Conservation (phyloP, 2,797 vertebrate genomes). For the Masticophis lateralis region DNA sequence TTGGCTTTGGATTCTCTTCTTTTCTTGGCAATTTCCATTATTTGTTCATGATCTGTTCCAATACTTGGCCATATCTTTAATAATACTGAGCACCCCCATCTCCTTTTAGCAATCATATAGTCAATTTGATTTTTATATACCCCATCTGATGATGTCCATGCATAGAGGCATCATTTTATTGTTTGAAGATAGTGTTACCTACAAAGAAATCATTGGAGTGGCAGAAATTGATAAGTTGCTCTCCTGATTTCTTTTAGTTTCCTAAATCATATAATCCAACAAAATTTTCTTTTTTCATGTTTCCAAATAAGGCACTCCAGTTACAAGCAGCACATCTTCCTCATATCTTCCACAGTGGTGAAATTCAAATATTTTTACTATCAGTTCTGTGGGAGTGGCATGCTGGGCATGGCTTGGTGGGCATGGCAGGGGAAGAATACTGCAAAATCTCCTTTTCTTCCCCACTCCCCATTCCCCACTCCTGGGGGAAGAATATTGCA, state of each 20-base stretch:
- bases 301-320: neutral
- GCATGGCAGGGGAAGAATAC: no score
- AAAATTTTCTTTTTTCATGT: neutral
- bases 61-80: neutral
- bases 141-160: neutral
- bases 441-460: no score
- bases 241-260: neutral
- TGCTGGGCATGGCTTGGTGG: neutral
- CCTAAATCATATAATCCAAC: neutral
- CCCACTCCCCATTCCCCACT: no score
- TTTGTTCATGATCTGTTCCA: neutral
- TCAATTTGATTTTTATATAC: neutral
- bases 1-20: neutral
- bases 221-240: neutral
- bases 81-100: neutral
- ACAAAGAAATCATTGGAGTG: neutral
- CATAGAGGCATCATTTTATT: neutral
- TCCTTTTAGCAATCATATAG: neutral
- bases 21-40: neutral
- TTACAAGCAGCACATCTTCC: neutral
- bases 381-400: no score
- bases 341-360: neutral
- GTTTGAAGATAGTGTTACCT: neutral
- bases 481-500: no score
- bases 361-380: no score